Conservation (phyloP, 2,888 invertebrate species). For the Bhutanitis thaidina region DNA sequence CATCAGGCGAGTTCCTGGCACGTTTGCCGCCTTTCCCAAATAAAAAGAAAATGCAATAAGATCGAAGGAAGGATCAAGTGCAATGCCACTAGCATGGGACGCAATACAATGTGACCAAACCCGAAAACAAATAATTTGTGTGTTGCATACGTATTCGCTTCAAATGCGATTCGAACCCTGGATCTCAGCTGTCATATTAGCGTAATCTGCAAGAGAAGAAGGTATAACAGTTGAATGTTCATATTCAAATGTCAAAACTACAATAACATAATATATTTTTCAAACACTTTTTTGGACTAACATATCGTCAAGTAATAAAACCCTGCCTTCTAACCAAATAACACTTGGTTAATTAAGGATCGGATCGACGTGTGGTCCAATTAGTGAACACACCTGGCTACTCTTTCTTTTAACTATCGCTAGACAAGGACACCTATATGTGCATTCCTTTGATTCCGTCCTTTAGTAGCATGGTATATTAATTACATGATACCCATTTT, state of each 20-base stretch:
- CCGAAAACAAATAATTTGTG: no score
- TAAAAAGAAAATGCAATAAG: no score
- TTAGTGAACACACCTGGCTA: constrained; percentile 37
- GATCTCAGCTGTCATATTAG: no score
- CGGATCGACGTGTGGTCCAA: constrained; percentile 51
- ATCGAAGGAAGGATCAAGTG: no score
- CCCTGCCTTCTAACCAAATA: constrained; percentile 17
- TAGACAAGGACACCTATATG: constrained; percentile 26
- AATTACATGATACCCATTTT: constrained; percentile 42
- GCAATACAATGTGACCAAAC: no score
- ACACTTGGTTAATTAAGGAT: constrained; percentile 31
- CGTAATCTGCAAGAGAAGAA: no score
- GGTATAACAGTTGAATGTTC: no score
- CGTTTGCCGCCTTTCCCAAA: no score
- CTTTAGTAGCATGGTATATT: constrained; percentile 28
- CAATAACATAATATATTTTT: not conserved
- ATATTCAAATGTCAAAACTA: not conserved
- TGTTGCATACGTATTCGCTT: no score
- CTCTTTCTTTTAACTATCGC: constrained; percentile 21
- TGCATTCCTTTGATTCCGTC: constrained; percentile 23
- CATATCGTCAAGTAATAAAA: constrained; percentile 17
- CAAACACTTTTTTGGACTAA: constrained; percentile 1
- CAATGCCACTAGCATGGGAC: no score
- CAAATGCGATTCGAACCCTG: no score
- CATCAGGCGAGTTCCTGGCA: no score